phyloP scores from a whole-genome alignment of 2,113 vertebrate species.

The Microcebus griseorufus region DNA sequence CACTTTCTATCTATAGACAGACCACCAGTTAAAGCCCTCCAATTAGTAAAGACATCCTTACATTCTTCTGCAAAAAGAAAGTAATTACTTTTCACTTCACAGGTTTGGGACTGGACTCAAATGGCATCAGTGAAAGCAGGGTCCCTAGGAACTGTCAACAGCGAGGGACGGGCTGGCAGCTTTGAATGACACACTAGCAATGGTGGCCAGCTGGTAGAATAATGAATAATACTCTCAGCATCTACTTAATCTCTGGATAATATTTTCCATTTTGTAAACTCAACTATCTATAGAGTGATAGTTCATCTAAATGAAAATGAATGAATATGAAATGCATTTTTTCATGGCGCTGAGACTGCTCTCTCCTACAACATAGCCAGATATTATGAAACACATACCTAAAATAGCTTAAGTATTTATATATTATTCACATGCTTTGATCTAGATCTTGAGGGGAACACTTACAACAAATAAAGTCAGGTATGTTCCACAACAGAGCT shows the following conservation, averaged over 20 bases:
- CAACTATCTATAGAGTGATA: slow-evolving; percentile 59
- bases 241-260: slow-evolving; percentile 38
- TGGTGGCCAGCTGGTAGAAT: background rate
- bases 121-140: background rate
- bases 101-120: slow-evolving; percentile 47
- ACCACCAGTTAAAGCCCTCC: background rate
- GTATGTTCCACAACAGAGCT: background rate
- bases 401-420: slow-evolving; percentile 34
- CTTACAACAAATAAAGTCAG: slow-evolving; percentile 25
- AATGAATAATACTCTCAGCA: slow-evolving; percentile 29
- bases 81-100: slow-evolving; percentile 47
- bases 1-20: background rate
- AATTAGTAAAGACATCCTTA: slow-evolving; percentile 4
- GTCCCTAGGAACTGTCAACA: background rate
- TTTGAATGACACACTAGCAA: slow-evolving; percentile 45
- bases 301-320: slow-evolving; percentile 38
- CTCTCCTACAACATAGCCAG: background rate
- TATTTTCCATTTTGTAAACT: slow-evolving; percentile 47
- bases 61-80: slow-evolving; percentile 45
- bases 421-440: slow-evolving; percentile 39
- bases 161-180: background rate
- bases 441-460: slow-evolving; percentile 13
- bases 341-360: background rate
- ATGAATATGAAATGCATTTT: slow-evolving; percentile 1
- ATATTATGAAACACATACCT: slow-evolving; percentile 22